Evolutionary conservation across 2,113 vertebrate species (phyloP).

Genomic region (Montifringilla adamsi): DNA sequence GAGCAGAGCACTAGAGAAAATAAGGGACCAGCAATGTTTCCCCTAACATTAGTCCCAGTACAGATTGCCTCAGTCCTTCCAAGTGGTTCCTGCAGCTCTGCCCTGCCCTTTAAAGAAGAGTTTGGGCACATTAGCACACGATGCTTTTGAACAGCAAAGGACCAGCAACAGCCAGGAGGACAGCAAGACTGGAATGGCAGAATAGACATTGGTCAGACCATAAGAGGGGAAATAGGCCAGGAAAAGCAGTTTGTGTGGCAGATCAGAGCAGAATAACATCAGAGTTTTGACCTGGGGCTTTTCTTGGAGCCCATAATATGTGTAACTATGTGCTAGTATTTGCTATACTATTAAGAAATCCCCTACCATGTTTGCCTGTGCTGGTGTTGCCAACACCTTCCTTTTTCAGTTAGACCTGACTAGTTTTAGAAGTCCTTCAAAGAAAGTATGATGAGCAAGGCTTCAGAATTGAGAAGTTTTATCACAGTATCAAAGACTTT

Average conservation of each 20-base stretch:
- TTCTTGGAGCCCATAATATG: neutral
- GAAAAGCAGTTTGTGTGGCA: neutral
- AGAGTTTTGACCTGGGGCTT: neutral
- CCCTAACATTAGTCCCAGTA: neutral
- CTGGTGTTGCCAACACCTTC: neutral
- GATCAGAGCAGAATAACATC: accelerated
- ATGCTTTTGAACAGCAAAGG: neutral
- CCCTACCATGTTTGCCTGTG: neutral
- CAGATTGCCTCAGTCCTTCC: neutral
- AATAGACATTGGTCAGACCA: neutral
- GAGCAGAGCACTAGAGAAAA: neutral
- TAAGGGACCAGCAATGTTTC: neutral
- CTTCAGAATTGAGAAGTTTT: neutral
- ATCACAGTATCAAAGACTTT: neutral
- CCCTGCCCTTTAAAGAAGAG: neutral
- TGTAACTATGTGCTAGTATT: neutral
- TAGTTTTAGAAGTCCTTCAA: neutral
- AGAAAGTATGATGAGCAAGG: neutral
- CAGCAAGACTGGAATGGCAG: neutral
- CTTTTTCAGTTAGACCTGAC: neutral
- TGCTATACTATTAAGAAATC: neutral
- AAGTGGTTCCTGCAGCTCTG: neutral
- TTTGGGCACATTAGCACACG: neutral
- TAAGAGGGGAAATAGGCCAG: neutral
- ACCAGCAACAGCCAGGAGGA: neutral